Percentiles rank a stretch among this genome's conserved stretches.
Evolutionary conservation across 2,888 invertebrate species (phyloP).

Genomic region (Thelaira solivaga): DNA sequence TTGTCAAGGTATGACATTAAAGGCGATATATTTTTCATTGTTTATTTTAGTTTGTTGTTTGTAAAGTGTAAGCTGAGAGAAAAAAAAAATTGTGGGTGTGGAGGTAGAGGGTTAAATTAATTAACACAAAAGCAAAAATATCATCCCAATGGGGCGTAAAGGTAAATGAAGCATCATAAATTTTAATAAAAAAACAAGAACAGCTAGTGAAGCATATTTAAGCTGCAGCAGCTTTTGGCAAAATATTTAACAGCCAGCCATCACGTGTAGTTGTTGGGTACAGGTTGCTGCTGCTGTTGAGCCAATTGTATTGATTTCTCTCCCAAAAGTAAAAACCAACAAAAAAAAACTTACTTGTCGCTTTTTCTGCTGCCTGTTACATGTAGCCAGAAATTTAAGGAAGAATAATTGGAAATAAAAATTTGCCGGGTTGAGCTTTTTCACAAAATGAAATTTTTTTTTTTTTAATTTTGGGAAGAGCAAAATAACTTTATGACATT

Average conservation of each 20-base stretch:
- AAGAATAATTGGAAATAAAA: too few relatives aligned
- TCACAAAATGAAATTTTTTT: too few relatives aligned
- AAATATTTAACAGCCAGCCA: constrained; percentile 18
- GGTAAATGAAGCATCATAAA: constrained; percentile 61
- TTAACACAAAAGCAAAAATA: constrained; percentile 55
- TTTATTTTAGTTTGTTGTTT: constrained; percentile 17
- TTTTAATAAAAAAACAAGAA: constrained; percentile 28
- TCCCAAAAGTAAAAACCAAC: too few relatives aligned
- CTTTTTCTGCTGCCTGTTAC: too few relatives aligned
- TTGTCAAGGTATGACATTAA: too few relatives aligned
- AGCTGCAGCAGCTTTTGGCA: constrained; percentile 41
- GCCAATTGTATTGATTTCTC: constrained; percentile 13
- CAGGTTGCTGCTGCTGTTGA: not conserved
- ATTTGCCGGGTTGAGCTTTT: too few relatives aligned
- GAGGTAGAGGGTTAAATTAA: constrained; percentile 59
- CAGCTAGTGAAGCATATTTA: constrained; percentile 29
- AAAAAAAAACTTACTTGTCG: constrained; percentile 3
- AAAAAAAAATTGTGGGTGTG: too few relatives aligned
- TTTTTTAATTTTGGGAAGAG: too few relatives aligned
- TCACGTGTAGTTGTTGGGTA: not conserved
- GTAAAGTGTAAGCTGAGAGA: too few relatives aligned
- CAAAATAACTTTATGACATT: too few relatives aligned
- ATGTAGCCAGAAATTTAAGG: too few relatives aligned
- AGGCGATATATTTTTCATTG: constrained; percentile 63
- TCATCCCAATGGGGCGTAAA: constrained; percentile 59